A percentile compares a stretch with the other conserved stretches of the same genome.
Conservation (phyloP, 2,888 invertebrate genomes). For the Podabrus alpinus region DNA sequence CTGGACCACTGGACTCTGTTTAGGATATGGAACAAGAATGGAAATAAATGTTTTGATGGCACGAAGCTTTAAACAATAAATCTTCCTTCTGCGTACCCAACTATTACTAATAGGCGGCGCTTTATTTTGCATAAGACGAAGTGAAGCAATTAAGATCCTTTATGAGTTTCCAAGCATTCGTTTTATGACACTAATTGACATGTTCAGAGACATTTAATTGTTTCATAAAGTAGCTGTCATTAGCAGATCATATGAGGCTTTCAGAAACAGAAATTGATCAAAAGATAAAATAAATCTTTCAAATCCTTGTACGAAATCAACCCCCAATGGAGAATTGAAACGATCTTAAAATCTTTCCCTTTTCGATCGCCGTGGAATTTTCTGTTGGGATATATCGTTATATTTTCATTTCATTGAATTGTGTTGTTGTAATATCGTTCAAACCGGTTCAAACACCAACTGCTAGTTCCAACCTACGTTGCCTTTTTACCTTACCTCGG, state of each 20-base stretch:
- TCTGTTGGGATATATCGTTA: constrained; percentile 32
- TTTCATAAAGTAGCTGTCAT: constrained; percentile 24
- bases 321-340: constrained; percentile 15
- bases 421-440: constrained; percentile 35
- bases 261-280: constrained; percentile 14
- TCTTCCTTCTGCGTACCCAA: constrained; percentile 18
- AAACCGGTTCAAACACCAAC: constrained; percentile 38
- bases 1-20: constrained; percentile 21
- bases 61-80: constrained; percentile 19
- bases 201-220: constrained; percentile 20
- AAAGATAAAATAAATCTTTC: constrained; percentile 14
- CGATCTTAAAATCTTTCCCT: constrained; percentile 4
- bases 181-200: constrained; percentile 18
- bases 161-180: constrained; percentile 19
- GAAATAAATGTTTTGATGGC: constrained; percentile 13
- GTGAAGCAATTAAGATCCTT: constrained; percentile 17
- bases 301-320: constrained; percentile 14
- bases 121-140: constrained; percentile 21
- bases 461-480: constrained; percentile 31
- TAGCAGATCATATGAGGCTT: constrained; percentile 19
- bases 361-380: constrained; percentile 30
- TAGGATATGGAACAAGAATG: constrained; percentile 17
- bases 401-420: constrained; percentile 45
- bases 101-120: constrained; percentile 21
- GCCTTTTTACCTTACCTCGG: constrained; percentile 13